Evolutionary conservation across 2,888 invertebrate species (phyloP).

Genomic region (Lordiphosa andalusiaca): DNA sequence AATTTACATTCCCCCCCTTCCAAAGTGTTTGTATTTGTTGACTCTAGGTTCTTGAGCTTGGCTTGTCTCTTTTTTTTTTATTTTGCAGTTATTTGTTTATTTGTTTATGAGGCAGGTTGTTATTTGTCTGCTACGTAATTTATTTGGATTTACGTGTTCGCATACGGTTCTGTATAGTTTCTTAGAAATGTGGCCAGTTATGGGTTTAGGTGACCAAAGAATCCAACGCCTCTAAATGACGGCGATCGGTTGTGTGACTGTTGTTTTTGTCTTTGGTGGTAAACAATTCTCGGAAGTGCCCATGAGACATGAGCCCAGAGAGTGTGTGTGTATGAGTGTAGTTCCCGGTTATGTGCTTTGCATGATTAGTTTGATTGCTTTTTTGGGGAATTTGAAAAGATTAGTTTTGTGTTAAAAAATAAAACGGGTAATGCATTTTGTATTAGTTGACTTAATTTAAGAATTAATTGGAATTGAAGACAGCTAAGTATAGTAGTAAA

Average conservation of each 20-base stretch:
- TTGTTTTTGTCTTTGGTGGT: slow-evolving; percentile 18
- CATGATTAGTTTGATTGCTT: slow-evolving; percentile 40
- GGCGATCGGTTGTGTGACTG: slow-evolving; percentile 13
- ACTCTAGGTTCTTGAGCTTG: slow-evolving; percentile 9
- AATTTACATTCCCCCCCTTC: slow-evolving; percentile 58
- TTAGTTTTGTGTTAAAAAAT: neutral
- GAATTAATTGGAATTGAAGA: no score
- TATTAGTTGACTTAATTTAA: no score
- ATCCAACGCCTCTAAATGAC: slow-evolving; percentile 10
- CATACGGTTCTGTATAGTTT: slow-evolving; percentile 27
- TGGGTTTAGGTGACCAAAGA: slow-evolving; percentile 22
- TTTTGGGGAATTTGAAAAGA: neutral
- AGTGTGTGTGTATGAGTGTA: slow-evolving; percentile 34
- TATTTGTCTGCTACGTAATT: slow-evolving; percentile 35
- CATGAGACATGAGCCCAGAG: slow-evolving; percentile 35
- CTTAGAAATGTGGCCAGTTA: slow-evolving; percentile 30
- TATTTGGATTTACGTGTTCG: slow-evolving; percentile 36
- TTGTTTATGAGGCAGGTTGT: slow-evolving; percentile 58
- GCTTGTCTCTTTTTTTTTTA: slow-evolving; percentile 16
- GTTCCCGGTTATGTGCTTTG: slow-evolving; percentile 62
- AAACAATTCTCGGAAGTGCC: slow-evolving; percentile 54
- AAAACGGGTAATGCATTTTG: no score
- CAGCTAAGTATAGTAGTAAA: no score
- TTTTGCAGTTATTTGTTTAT: slow-evolving; percentile 50
- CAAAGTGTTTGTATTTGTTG: no score